These are phyloP conservation scores for Idris sp. DNA, from an alignment of 1,140 invertebrate species.

Conservation along the genomic window DNA sequence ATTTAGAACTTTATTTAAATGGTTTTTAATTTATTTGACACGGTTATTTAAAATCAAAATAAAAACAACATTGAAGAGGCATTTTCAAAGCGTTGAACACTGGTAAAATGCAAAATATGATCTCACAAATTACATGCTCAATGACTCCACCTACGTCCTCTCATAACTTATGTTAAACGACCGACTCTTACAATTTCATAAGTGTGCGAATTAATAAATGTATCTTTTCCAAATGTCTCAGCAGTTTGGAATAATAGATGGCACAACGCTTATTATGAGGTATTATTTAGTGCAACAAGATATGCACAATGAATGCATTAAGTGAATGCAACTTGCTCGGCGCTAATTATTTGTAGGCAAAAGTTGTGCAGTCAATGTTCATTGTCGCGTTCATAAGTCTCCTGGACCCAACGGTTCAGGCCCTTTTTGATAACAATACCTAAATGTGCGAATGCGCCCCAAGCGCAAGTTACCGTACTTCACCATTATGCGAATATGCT, in stretches of 20 bases:
- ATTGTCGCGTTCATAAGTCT: conserved; percentile 22
- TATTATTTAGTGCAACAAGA: conserved; percentile 46
- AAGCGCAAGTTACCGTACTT: conserved; percentile 21
- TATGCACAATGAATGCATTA: conserved; percentile 34
- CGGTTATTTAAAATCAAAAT: no score
- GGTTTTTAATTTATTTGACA: no score
- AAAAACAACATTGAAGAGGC: no score
- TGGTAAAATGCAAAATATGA: conserved; percentile 20
- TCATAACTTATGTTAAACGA: conserved; percentile 53
- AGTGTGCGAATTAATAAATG: conserved; percentile 61
- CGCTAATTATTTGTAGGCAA: conserved; percentile 37
- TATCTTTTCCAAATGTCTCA: conserved; percentile 28
- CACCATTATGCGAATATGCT: conserved; percentile 56
- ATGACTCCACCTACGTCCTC: conserved; percentile 39
- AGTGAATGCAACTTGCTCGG: neutral
- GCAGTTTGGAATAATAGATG: conserved; percentile 54
- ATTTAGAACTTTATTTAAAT: no score
- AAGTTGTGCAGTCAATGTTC: conserved; percentile 21
- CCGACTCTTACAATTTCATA: conserved; percentile 59
- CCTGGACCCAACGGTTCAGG: neutral
- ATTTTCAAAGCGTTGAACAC: conserved; percentile 5
- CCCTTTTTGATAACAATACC: conserved; percentile 58
- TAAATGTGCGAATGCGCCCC: conserved; percentile 53
- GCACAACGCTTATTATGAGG: conserved; percentile 24
- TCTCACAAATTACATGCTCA: conserved; percentile 9